A percentile compares a stretch with the other conserved stretches of the same genome.
phyloP scores from a whole-genome alignment of 2,888 invertebrate species.

The Litoditis marina region DNA sequence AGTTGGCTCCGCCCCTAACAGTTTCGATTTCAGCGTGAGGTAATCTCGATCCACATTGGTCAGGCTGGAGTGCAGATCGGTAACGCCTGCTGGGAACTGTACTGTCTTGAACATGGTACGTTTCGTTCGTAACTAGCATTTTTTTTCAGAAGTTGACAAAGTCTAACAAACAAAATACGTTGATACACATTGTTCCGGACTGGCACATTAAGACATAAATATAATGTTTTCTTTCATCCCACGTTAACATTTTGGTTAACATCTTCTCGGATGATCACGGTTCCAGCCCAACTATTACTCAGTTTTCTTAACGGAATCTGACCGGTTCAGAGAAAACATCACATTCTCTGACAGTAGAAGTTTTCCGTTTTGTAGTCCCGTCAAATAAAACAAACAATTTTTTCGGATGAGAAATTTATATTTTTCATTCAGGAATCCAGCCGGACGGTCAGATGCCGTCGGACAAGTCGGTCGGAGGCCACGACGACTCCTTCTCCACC shows the following conservation, averaged over 20 bases:
- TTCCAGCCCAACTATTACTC: no score
- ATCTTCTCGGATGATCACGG: no score
- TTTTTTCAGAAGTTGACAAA: no score
- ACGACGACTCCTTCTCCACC: constrained; percentile 86
- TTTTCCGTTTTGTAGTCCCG: no score
- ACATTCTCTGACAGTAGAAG: no score
- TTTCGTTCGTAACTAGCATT: no score
- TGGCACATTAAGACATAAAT: no score
- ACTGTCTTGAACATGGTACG: constrained; percentile 67
- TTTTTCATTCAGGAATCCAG: constrained; percentile 63
- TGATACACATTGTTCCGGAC: no score
- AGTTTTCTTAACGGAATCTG: constrained; percentile 69
- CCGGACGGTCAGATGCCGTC: constrained; percentile 63
- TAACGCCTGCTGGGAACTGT: constrained; percentile 69
- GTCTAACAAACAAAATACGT: no score
- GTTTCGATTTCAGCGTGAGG: constrained; percentile 47
- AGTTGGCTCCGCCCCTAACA: background rate
- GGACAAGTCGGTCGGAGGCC: constrained; percentile 60
- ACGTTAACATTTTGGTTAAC: no score
- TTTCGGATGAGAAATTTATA: background rate
- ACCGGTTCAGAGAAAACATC: constrained; percentile 68
- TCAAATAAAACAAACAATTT: background rate
- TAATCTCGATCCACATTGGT: constrained; percentile 57
- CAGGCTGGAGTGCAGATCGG: constrained; percentile 61
- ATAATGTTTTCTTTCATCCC: no score